Conservation (phyloP, 2,113 vertebrate species). For the Phocoena sinus region DNA sequence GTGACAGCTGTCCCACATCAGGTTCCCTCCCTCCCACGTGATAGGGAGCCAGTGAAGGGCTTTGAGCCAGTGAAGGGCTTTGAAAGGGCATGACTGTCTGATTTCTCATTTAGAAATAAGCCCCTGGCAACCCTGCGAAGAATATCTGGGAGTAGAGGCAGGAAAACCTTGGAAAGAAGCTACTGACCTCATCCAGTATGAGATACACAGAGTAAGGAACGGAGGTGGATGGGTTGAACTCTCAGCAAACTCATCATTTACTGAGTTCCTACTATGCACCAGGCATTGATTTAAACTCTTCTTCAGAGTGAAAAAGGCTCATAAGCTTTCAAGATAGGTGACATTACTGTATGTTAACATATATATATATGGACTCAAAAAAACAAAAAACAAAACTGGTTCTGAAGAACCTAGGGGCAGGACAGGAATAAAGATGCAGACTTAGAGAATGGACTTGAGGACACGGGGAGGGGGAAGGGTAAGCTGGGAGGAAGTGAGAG, state of each 20-base stretch:
- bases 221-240: background rate
- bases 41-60: background rate
- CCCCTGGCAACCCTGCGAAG: background rate
- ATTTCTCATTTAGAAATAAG: background rate
- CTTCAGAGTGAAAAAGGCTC: background rate
- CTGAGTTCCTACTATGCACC: background rate
- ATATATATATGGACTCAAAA: too few relatives aligned
- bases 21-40: background rate
- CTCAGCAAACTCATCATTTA: background rate
- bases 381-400: too few relatives aligned
- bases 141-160: background rate
- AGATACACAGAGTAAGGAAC: background rate
- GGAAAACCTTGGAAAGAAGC: background rate
- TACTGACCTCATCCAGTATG: fast-evolving
- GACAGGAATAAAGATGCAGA: too few relatives aligned
- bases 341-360: background rate
- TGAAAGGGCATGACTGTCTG: background rate
- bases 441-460: too few relatives aligned
- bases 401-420: too few relatives aligned
- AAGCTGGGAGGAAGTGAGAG: too few relatives aligned
- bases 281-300: background rate
- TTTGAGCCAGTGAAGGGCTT: background rate
- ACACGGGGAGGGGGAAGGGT: too few relatives aligned
- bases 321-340: background rate
- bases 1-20: background rate